phyloP scores from a whole-genome alignment of 2,113 vertebrate species.

The Archocentrus centrarchus region DNA sequence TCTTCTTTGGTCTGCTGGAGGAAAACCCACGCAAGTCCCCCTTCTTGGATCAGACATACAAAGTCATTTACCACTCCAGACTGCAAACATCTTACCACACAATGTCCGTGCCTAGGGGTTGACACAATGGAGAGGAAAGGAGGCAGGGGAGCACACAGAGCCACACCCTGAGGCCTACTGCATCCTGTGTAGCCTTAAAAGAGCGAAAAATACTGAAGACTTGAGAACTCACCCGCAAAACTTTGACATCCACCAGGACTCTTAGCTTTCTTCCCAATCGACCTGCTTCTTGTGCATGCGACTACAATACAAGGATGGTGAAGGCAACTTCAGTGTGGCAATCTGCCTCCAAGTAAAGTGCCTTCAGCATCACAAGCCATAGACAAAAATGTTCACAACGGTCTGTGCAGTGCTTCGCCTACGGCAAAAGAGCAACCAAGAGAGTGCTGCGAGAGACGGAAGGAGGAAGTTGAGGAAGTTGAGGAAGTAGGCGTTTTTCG shows the following conservation, averaged over 20 bases:
- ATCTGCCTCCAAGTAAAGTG: not conserved
- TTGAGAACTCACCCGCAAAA: constrained; percentile 74
- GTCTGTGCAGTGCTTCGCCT: constrained; percentile 31
- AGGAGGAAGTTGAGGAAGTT: constrained; percentile 86
- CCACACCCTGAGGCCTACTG: constrained; percentile 74
- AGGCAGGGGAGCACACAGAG: constrained; percentile 37
- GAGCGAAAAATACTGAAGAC: constrained; percentile 32
- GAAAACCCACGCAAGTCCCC: constrained; percentile 17
- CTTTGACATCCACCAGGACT: constrained; percentile 32
- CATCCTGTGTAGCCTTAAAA: constrained; percentile 46
- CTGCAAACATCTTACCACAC: constrained; percentile 42
- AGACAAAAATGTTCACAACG: constrained; percentile 34
- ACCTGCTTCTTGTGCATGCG: constrained; percentile 12
- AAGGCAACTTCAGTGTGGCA: not conserved
- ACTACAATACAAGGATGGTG: not conserved
- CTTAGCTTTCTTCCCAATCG: constrained; percentile 14
- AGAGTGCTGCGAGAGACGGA: constrained; percentile 62
- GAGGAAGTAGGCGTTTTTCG: constrained; percentile 83
- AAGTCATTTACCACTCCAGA: constrained; percentile 14
- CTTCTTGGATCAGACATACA: not conserved
- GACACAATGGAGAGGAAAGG: constrained; percentile 37
- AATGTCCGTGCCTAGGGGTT: constrained; percentile 10
- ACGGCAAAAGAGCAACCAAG: constrained; percentile 33
- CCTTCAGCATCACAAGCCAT: constrained; percentile 43
- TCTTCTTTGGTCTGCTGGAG: constrained; percentile 32